Evolutionary conservation across 2,797 vertebrate genomes (phyloP), one percentile per base, ranked within the genome.

Genomic region (Chloroceryle amazona): DNA sequence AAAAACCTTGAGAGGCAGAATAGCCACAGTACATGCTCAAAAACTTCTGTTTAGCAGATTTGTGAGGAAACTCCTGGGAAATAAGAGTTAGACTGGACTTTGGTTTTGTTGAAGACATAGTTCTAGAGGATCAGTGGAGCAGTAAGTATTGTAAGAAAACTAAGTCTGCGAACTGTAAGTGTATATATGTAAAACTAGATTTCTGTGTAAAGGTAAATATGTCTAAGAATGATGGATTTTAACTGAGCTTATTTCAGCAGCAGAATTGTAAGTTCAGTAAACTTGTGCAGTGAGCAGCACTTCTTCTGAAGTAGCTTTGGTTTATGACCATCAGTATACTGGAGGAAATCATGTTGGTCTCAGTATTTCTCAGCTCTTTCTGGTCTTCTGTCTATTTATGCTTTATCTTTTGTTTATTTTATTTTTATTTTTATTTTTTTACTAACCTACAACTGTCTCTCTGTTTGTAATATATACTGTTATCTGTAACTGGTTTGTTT

Each of bases 131-230:
- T 86, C 90, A 73, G 68, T 93, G 82, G 84, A 95, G 63, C 75
- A 89, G 95, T 96, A 96, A 96, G 96, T 97, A 97, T n/a, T 54
- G 10, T 60, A 73, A 81, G 66, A 83, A 60, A 81, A 84, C 29
- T 70, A 67, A 81, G 18, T 23, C 63, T 84, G 19, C 3, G 2
- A 73, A 63, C 29, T 93, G 2, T 60, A 35, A 55, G 5, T 42
- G 6, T 54, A 1, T 90, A 44, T 80, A 19, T 68, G 3, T 78
- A 58, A 81, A 72, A 60, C 13, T 9, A 58, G 35, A 33, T 91
- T 85, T 91, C 35, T 87, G 0, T 60, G 14, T 67, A 52, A 85
- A 82, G 41, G 28, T 25, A 81, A 73, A 61, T 57, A 4, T 72
- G 12, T 74, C 0, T 1, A 35, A 63, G 35, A 85, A 57, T 35